These are phyloP conservation scores for Gnatocerus cornutus DNA, from an alignment of 2,888 invertebrate genomes.

Conservation along the genomic window DNA sequence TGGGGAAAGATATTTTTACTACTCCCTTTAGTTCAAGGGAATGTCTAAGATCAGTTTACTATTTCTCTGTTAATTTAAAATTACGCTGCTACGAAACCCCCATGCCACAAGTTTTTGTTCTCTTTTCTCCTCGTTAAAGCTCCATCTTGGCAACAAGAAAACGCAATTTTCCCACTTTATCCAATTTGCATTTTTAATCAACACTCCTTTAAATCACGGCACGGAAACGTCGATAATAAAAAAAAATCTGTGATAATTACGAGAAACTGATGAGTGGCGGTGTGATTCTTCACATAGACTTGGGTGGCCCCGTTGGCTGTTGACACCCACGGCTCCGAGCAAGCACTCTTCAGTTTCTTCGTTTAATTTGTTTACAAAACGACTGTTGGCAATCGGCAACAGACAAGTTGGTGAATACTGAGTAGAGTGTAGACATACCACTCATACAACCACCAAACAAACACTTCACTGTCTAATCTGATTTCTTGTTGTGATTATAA, in stretches of 20 bases:
- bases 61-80: too few relatives aligned
- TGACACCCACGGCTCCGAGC: conserved; percentile 38
- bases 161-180: conserved; percentile 41
- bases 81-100: not conserved
- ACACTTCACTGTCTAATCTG: conserved; percentile 60
- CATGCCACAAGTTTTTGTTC: conserved; percentile 1
- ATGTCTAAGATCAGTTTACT: too few relatives aligned
- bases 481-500: conserved; percentile 56
- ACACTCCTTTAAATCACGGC: conserved; percentile 18
- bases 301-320: conserved; percentile 47
- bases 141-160: conserved; percentile 36
- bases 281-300: conserved; percentile 29
- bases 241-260: conserved; percentile 43
- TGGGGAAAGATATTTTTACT: too few relatives aligned
- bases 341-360: conserved; percentile 42
- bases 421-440: conserved; percentile 41
- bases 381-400: conserved; percentile 49
- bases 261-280: conserved; percentile 43
- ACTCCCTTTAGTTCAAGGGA: too few relatives aligned
- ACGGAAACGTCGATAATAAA: conserved; percentile 15
- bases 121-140: conserved; percentile 14
- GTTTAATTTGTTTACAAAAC: conserved; percentile 47
- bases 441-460: conserved; percentile 55
- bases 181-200: conserved; percentile 55
- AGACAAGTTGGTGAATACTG: conserved; percentile 48